Conservation (phyloP, 2,888 invertebrate genomes). For the Eupeodes luniger region DNA sequence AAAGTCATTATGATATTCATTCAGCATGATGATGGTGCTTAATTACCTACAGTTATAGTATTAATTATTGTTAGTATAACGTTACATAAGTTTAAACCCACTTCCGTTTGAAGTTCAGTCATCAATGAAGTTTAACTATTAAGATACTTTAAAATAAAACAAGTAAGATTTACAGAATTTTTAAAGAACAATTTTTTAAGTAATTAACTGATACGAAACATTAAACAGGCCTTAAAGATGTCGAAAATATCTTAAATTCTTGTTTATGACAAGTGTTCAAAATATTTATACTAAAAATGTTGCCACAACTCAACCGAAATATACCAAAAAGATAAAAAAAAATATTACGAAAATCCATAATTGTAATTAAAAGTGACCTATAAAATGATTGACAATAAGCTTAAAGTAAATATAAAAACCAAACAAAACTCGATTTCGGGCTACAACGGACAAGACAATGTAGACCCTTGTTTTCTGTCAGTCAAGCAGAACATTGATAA, state of each 20-base stretch:
- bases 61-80: constrained; percentile 4
- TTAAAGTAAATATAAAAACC: not conserved
- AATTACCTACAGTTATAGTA: constrained; percentile 8
- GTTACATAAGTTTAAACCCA: constrained; percentile 21
- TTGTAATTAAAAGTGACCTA: not conserved
- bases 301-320: not conserved
- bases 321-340: not conserved
- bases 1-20: constrained; percentile 53
- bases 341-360: not conserved
- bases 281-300: not conserved
- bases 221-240: too few relatives aligned
- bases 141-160: not conserved
- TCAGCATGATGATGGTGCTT: constrained; percentile 33
- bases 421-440: constrained; percentile 25
- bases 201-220: too few relatives aligned
- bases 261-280: too few relatives aligned
- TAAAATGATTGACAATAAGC: not conserved
- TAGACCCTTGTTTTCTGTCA: constrained; percentile 61
- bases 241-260: too few relatives aligned
- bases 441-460: constrained; percentile 47
- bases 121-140: constrained; percentile 46
- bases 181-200: too few relatives aligned
- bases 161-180: too few relatives aligned
- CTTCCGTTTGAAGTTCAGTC: constrained; percentile 62
- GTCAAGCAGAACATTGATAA: constrained; percentile 55